Conservation (phyloP, 2,888 invertebrate species). For the Strigamia transsilvanica region DNA sequence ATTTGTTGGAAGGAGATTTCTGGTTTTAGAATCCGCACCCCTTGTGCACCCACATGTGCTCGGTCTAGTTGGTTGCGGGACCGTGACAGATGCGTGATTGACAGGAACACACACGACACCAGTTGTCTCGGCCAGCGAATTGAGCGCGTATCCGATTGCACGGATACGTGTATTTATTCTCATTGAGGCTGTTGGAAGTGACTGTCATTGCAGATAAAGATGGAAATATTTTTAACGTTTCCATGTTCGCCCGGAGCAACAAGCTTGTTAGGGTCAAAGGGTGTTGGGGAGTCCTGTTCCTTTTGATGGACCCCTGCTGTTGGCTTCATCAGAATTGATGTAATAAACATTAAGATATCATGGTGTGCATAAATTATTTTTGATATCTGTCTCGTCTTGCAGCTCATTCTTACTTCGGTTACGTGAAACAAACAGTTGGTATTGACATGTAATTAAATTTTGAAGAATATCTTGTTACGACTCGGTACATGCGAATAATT, state of each 20-base stretch:
- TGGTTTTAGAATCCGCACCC: neutral
- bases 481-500: too few relatives aligned
- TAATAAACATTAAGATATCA: slow-evolving; percentile 41
- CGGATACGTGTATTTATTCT: neutral
- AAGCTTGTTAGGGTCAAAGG: neutral
- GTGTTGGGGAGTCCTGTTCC: slow-evolving; percentile 6
- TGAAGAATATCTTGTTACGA: too few relatives aligned
- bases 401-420: too few relatives aligned
- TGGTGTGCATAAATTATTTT: slow-evolving; percentile 26
- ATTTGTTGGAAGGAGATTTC: neutral
- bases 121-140: neutral
- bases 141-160: neutral
- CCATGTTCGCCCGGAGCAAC: neutral
- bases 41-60: neutral
- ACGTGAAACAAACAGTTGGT: too few relatives aligned
- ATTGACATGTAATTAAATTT: too few relatives aligned
- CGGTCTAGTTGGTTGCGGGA: neutral
- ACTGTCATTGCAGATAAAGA: neutral
- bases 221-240: slow-evolving; percentile 11
- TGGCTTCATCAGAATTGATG: slow-evolving; percentile 31
- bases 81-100: slow-evolving; percentile 22
- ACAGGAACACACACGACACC: slow-evolving; percentile 37
- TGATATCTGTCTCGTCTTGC: neutral
- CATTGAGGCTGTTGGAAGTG: neutral
- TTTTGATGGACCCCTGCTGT: slow-evolving; percentile 22